Evolutionary conservation across 2,113 vertebrate genomes (phyloP), one percentile per base, ranked within the genome.

Genomic region (Cololabis saira): DNA sequence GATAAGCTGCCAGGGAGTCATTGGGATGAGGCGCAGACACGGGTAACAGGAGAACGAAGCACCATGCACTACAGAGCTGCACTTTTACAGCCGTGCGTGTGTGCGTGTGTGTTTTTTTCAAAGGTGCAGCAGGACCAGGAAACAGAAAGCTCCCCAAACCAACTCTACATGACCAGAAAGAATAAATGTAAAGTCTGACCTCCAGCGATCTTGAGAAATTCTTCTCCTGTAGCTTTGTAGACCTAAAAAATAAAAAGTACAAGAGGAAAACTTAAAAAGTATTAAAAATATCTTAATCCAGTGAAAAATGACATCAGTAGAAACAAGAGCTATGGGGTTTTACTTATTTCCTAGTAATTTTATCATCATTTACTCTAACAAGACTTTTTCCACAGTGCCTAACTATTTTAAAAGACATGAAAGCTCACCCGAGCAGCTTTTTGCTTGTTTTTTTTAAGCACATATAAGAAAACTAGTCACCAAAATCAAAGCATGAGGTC

Each of bases 121-220:
- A 49, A 81, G 54, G 72, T 63, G 68, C 42, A 47, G 37, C 52
- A 61, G 81, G 65, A 27, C 64, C 37, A 45, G 60, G 67, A 57
- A 83, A 85, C 24, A 41, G 24, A 70, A 78, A 40, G 69, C 62
- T 53, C 21, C 30, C 45, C 49, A 50, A 11, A 27, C 41, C 21
- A 82, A 85, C 69, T 80, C 43, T 62, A 81, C 42, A 61, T 22
- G 30, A 51, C 12, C 22, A 22, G 33, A 17, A 42, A 40, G 5
- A 45, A 49, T 44, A 53, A 65, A 63, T 15, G 2, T 71, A 67
- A 56, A 83, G 83, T 88, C 96, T 95, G 76, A 99, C 97, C 97
- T 94, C 97, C 97, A 80, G 96, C 97, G 5, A 99, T 99, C 93
- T 98, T 99, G 71, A 98, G 90, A 80, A 99, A 99, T 82, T 98